Evolutionary conservation across 2,888 invertebrate genomes (phyloP).

Genomic region (Phortica okadai): DNA sequence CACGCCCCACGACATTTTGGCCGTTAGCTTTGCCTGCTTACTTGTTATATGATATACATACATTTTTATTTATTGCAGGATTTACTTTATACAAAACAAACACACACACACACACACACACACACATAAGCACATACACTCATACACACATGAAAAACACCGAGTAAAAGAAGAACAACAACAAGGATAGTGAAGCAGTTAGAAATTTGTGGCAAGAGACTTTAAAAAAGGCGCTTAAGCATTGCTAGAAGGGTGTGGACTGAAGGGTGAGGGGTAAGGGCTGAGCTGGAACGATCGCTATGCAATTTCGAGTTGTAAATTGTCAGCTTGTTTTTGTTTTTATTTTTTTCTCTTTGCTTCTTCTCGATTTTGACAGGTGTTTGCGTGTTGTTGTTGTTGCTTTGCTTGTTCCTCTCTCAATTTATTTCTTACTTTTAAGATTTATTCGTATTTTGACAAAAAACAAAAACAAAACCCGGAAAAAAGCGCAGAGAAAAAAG

Average conservation of each 20-base stretch:
- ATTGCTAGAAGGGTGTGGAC: no score
- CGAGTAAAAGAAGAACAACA: background rate
- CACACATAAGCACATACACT: background rate
- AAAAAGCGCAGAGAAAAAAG: no score
- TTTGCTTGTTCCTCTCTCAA: background rate
- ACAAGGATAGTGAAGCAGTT: no score
- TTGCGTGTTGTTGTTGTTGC: background rate
- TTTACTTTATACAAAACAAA: background rate
- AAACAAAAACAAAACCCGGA: no score
- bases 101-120: background rate
- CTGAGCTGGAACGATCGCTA: no score
- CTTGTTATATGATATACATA: constrained; percentile 12
- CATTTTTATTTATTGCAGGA: constrained; percentile 22
- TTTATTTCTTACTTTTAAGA: no score
- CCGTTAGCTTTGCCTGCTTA: background rate
- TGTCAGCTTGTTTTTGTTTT: background rate
- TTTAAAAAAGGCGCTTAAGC: no score
- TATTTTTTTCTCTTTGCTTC: background rate
- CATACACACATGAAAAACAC: background rate
- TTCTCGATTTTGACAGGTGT: constrained; percentile 12
- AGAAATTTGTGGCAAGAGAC: no score
- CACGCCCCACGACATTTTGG: background rate
- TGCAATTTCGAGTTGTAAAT: background rate
- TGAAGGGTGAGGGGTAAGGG: no score
- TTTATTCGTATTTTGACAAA: no score